Evolutionary conservation across 2,888 invertebrate genomes (phyloP).

Genomic region (Mechanitis messenoides): DNA sequence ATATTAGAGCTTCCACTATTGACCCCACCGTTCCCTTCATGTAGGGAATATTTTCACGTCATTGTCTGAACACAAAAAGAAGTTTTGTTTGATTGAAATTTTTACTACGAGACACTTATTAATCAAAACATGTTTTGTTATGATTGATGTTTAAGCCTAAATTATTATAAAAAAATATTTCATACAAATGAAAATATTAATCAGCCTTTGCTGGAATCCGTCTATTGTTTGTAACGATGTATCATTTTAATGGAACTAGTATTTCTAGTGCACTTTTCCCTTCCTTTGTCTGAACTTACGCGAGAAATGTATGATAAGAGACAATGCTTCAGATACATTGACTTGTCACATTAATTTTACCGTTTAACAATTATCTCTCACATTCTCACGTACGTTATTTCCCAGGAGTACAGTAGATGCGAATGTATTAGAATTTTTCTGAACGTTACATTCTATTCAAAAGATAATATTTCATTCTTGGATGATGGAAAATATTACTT

Average conservation of each 20-base stretch:
- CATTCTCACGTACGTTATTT: conserved; percentile 51
- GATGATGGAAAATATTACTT: too few relatives aligned
- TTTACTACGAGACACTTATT: conserved; percentile 33
- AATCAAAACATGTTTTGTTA: conserved; percentile 8
- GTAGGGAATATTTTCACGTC: conserved; percentile 68
- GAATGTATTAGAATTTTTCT: background rate
- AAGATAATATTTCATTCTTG: too few relatives aligned
- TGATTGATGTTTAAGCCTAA: too few relatives aligned
- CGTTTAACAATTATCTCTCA: conserved; percentile 48
- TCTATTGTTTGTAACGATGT: background rate
- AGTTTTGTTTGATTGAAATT: conserved; percentile 60
- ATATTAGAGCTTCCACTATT: conserved; percentile 69
- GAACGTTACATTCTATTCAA: background rate
- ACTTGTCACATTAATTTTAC: conserved; percentile 38
- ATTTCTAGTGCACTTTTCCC: conserved; percentile 30
- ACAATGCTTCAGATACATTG: conserved; percentile 21
- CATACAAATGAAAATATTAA: too few relatives aligned
- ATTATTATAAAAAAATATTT: too few relatives aligned
- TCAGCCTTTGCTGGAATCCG: too few relatives aligned
- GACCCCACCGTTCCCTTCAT: conserved; percentile 54
- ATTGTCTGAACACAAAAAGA: conserved; percentile 67
- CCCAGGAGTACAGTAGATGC: conserved; percentile 41
- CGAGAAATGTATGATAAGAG: conserved; percentile 37
- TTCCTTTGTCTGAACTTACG: conserved; percentile 49
- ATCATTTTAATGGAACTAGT: background rate